Percentiles rank a stretch among this genome's conserved stretches.
Conservation (phyloP, 2,888 invertebrate genomes). For the Belgica antarctica region DNA sequence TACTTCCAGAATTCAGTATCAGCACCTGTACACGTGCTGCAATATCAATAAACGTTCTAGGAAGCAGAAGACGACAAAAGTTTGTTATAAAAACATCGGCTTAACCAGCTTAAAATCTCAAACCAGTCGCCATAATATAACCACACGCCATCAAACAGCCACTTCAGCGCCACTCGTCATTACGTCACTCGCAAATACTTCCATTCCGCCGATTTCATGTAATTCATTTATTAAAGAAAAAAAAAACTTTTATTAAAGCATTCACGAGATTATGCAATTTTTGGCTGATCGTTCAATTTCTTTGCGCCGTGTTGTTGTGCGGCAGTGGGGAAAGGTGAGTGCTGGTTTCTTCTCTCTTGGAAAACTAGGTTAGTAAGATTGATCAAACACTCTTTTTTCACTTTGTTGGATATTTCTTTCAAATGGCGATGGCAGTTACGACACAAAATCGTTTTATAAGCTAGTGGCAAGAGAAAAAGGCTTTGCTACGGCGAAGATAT, state of each 20-base stretch:
- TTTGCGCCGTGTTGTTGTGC: no score
- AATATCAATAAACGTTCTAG: no score
- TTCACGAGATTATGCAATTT: constrained; percentile 20
- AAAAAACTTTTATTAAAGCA: constrained; percentile 19
- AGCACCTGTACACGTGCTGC: no score
- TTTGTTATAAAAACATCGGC: no score
- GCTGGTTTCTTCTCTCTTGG: constrained; percentile 34
- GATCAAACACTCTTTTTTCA: constrained; percentile 31
- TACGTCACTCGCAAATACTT: background rate
- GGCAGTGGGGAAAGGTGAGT: constrained; percentile 34
- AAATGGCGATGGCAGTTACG: constrained; percentile 35
- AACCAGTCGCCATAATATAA: no score
- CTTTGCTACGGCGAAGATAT: constrained; percentile 10
- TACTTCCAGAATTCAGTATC: no score
- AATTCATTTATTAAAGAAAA: constrained; percentile 14
- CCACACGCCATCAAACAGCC: no score
- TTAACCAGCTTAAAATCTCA: no score
- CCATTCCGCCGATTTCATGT: constrained; percentile 29
- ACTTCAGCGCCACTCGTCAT: no score
- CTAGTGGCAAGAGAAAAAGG: no score
- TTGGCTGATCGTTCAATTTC: constrained; percentile 3
- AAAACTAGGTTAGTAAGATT: constrained; percentile 42
- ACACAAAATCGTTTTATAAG: constrained; percentile 33
- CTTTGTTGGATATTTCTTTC: constrained; percentile 1
- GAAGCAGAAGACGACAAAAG: no score